These are phyloP conservation scores for Cerastoderma edule DNA, from an alignment of 2,888 invertebrate species.

Conservation along the genomic window DNA sequence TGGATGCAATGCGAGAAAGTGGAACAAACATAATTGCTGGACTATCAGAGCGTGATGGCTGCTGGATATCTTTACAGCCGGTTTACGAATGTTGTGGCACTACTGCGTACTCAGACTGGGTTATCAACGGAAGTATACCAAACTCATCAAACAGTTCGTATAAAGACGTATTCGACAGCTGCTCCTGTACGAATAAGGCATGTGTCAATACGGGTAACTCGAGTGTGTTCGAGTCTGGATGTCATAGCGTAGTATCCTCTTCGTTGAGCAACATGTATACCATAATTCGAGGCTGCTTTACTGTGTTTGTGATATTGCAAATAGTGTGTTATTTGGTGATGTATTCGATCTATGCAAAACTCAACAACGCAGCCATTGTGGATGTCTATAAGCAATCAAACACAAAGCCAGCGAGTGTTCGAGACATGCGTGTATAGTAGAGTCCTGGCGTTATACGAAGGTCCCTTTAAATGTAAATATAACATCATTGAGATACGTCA, in stretches of 20 bases:
- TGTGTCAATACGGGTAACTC: not conserved
- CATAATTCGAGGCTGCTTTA: not conserved
- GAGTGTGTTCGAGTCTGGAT: not conserved
- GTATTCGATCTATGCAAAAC: conserved; percentile 5
- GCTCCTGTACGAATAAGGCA: not conserved
- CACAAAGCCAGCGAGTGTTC: too few relatives aligned
- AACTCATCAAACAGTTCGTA: not conserved
- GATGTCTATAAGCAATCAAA: conserved; percentile 14
- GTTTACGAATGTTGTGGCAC: not conserved
- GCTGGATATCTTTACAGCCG: conserved; percentile 2
- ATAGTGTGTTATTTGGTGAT: conserved; percentile 13
- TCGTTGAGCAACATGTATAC: not conserved
- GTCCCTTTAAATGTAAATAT: too few relatives aligned
- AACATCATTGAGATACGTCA: too few relatives aligned
- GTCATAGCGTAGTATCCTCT: not conserved
- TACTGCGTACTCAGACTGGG: not conserved
- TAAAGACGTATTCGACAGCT: not conserved
- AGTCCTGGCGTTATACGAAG: too few relatives aligned
- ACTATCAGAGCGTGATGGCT: not conserved
- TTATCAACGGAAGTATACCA: not conserved
- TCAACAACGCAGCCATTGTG: not conserved
- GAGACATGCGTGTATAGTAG: too few relatives aligned
- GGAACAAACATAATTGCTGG: not conserved
- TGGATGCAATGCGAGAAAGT: not conserved
- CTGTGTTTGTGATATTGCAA: conserved; percentile 4